These are phyloP conservation scores for Dendrocopos noguchii DNA, from an alignment of 2,113 vertebrate species.

Conservation along the genomic window DNA sequence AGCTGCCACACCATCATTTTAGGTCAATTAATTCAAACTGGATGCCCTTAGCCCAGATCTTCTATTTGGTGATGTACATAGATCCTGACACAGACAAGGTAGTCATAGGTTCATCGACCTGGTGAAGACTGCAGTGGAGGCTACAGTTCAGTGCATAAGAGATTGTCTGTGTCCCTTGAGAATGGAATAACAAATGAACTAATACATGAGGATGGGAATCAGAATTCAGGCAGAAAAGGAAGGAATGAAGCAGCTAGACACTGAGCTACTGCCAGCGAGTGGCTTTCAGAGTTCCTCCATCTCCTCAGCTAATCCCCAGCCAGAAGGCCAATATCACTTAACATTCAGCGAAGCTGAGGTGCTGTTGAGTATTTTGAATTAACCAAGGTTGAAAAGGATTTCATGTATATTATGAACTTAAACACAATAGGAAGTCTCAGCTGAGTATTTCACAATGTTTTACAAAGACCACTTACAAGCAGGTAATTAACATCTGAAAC, in stretches of 20 bases:
- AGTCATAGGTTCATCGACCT: not conserved
- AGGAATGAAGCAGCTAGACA: not conserved
- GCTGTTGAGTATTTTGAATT: not conserved
- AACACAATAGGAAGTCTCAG: not conserved
- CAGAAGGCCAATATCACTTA: not conserved
- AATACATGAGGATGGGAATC: not conserved
- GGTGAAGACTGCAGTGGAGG: not conserved
- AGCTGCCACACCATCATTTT: not conserved
- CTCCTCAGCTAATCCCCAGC: not conserved
- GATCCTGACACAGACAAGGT: not conserved
- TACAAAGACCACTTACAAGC: not conserved
- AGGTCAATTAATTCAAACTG: not conserved
- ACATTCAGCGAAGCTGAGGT: not conserved
- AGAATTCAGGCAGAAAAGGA: not conserved
- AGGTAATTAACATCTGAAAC: constrained; percentile 28
- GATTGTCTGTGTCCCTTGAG: not conserved
- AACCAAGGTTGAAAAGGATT: not conserved
- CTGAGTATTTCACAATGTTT: not conserved
- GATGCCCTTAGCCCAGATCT: not conserved
- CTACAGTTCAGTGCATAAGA: not conserved
- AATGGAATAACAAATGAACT: not conserved
- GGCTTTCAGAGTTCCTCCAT: not conserved
- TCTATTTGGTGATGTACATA: not conserved
- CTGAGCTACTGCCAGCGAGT: not conserved
- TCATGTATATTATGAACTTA: not conserved